Conservation (phyloP, 2,888 invertebrate species). For the Eudemis profundana region DNA sequence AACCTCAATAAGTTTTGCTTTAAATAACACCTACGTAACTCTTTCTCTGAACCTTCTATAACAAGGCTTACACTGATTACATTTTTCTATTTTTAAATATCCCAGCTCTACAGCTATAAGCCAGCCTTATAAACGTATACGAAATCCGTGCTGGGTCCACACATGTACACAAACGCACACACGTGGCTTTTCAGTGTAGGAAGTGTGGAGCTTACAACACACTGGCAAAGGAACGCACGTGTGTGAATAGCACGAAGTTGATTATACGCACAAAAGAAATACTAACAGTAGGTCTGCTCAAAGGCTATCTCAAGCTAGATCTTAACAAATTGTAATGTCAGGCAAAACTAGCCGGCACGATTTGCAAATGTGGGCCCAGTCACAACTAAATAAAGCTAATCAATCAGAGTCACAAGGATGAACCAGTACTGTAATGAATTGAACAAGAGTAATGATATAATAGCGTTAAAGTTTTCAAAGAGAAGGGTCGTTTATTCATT, state of each 20-base stretch:
- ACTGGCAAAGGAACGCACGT: constrained; percentile 62
- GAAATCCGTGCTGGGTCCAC: constrained; percentile 18
- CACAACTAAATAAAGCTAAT: too few species aligned
- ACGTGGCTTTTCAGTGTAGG: constrained; percentile 49
- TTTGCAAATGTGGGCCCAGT: too few species aligned
- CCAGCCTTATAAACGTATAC: constrained; percentile 13
- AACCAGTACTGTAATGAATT: too few species aligned
- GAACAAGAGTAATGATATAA: too few species aligned
- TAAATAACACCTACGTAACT: constrained; percentile 28
- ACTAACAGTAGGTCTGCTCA: constrained; percentile 12
- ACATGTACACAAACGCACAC: constrained; percentile 21
- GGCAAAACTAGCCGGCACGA: too few species aligned
- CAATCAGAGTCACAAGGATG: too few species aligned
- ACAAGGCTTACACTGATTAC: constrained; percentile 24
- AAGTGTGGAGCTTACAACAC: constrained; percentile 59
- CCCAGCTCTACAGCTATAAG: constrained; percentile 3
- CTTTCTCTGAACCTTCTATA: constrained; percentile 22
- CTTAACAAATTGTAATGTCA: too few species aligned
- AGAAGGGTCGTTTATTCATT: too few species aligned
- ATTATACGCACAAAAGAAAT: constrained; percentile 50
- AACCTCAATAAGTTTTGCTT: constrained; percentile 1
- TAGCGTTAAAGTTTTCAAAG: too few species aligned
- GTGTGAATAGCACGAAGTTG: constrained; percentile 61
- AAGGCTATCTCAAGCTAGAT: too few species aligned
- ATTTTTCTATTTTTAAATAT: constrained; percentile 44